phyloP scores from a whole-genome alignment of 2,888 invertebrate species.

The Ptychoptera contaminata region DNA sequence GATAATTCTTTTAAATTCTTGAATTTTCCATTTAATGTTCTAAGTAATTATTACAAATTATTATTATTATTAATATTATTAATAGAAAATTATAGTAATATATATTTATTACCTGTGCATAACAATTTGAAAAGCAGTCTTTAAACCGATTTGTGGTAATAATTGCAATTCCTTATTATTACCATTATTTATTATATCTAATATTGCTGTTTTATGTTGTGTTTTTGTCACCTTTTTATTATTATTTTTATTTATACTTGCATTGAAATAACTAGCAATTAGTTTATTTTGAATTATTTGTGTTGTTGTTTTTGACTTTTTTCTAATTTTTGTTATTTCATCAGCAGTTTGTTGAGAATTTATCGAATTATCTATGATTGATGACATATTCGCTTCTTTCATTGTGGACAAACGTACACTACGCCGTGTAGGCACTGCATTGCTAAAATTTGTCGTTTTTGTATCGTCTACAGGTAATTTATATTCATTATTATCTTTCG shows the following conservation, averaged over 20 bases:
- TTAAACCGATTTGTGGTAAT: neutral
- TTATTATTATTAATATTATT: neutral
- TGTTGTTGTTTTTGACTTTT: neutral
- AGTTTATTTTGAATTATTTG: neutral
- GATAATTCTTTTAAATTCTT: neutral
- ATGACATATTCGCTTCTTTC: too few species aligned
- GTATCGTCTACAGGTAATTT: neutral
- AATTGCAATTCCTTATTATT: neutral
- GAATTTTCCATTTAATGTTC: neutral
- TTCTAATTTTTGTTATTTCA: too few species aligned
- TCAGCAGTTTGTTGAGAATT: too few species aligned
- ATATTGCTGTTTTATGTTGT: neutral
- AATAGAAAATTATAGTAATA: neutral
- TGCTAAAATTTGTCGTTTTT: neutral
- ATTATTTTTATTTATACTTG: neutral
- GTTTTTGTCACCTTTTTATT: neutral
- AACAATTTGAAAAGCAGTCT: neutral
- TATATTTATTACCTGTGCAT: too few species aligned
- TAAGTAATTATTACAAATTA: neutral
- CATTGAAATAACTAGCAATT: neutral
- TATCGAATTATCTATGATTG: too few species aligned
- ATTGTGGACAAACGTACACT: too few species aligned
- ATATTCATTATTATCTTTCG: neutral
- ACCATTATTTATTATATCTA: neutral
- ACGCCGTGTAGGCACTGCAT: neutral